Base-by-base conservation (phyloP, 2,888 invertebrate genomes). In the Brachyopa scutellaris region DNA sequence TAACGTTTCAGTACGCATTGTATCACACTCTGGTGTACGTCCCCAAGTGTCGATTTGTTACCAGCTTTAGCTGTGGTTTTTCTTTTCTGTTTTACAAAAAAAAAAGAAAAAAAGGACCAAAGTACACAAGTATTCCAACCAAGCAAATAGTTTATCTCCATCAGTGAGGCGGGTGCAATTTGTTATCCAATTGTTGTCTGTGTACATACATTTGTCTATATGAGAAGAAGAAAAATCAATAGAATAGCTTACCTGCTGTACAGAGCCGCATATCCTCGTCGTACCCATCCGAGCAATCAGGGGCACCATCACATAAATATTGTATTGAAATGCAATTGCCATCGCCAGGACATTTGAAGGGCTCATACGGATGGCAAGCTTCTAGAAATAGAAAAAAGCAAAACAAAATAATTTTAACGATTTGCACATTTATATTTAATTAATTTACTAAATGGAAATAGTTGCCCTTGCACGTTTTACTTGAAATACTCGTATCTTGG, bases 241-340 rank as follows among this genome's bases (percentile, higher is more conserved):
- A 72, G 0, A 9, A 29, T 17, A 15, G 9, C 92, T 91, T 89
- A 97, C 97, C 97, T 90, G 98, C 98, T 85, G 98, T 98, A 91
- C 98, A 98, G 21, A 98, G 94, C 87, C 97, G 94, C 85, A 96
- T 95, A 90, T 98, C 97, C 90, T 98, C 98, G 87, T 98, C 98
- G 88, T 98, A 98, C 2, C 97, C 97, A 87, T 98, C 97, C 55
- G 95, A 94, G 91, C 98, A 98, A 91, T 98, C 98, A 0, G 97
- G 96, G 6, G 96, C 95, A 79, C 97, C 97, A 89, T 98, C 98
- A 90, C 98, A 98, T 57, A 98, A 93, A 91, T 98, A 98, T 90
- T 97, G 98, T 90, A 98, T 97, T 85, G 97, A 97, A 91, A 98
- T 98, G 92, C 98, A 98, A 90, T 95, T 95, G 29, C 96, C 96